Base-by-base conservation (phyloP, 2,797 vertebrate genomes). In the Bradypus variegatus region DNA sequence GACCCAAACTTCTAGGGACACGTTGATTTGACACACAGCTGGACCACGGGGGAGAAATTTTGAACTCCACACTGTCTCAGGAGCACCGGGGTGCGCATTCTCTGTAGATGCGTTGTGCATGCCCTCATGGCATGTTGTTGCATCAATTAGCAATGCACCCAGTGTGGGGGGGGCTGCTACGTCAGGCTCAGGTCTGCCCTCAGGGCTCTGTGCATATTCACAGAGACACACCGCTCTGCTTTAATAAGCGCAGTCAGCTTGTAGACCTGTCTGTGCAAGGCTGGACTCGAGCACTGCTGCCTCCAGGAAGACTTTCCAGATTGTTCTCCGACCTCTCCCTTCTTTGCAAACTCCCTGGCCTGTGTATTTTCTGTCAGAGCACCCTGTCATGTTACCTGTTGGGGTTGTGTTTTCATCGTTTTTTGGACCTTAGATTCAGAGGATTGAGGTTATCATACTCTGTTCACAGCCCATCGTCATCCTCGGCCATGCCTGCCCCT, bases 381-480 rank as follows among this genome's bases (percentile, higher is more conserved):
- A 31, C 58, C 5, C 25, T 36, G 6, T 11, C n/a, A 9, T 38
- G 9, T 18, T 0, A 1, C 50, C 58, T 16, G 8, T 15, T 41
- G 15, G 65, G 8, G 3, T 64, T 55, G 65, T 48, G 6, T 58
- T 53, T 77, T 77, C 55, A 9, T 5, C 23, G 79, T 33, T 75
- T 18, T 2, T 31, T 50, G 33, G 48, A 27, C 5, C 67, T 23
- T 48, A 48, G 79, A 27, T 45, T 36, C 16, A 29, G 36, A 50
- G 8, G 14, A 2, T 2, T n/a, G 25, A 2, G 2, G 2, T 5
- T 2, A 4, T 19, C 9, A 2, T 0, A 8, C n/a, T 15, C 11
- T 4, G 1, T 21, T 8, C 55, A 21, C 50, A 67, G 67, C 7
- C 58, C 33, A 0, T 10, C 58, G 6, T 70, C 65, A 6, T 36